phyloP scores from a whole-genome alignment of 2,888 invertebrate species.

The Amorpha juglandis region DNA sequence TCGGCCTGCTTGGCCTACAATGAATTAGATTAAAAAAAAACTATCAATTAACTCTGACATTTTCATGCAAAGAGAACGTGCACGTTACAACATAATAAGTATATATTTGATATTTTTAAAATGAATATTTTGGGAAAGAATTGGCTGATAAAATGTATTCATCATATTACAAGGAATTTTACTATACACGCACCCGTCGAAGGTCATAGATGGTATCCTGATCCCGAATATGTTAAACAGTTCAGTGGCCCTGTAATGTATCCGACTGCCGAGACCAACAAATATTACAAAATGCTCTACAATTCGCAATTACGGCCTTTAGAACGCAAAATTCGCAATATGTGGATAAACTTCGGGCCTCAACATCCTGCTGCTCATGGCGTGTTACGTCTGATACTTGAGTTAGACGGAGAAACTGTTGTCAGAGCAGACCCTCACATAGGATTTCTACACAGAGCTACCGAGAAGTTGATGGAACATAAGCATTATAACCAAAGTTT shows the following conservation, averaged over 20 bases:
- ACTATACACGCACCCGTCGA: slow-evolving; percentile 44
- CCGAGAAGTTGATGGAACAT: slow-evolving; percentile 95
- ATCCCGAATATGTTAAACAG: slow-evolving; percentile 83
- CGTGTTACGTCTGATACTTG: slow-evolving; percentile 90
- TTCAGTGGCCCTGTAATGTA: slow-evolving; percentile 84
- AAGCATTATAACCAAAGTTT: slow-evolving; percentile 93
- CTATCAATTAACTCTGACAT: too few relatives aligned
- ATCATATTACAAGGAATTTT: slow-evolving; percentile 39
- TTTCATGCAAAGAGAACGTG: too few relatives aligned
- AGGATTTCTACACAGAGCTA: slow-evolving; percentile 93
- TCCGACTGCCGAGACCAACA: slow-evolving; percentile 73
- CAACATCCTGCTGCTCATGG: slow-evolving; percentile 97
- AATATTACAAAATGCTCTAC: slow-evolving; percentile 64
- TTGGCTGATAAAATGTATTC: background rate
- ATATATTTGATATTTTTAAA: background rate
- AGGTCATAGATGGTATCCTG: slow-evolving; percentile 86
- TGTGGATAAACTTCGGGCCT: slow-evolving; percentile 93
- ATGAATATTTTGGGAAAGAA: slow-evolving; percentile 10
- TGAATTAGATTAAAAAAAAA: too few relatives aligned
- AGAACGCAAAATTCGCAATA: slow-evolving; percentile 86
- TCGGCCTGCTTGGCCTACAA: too few relatives aligned
- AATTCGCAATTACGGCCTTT: slow-evolving; percentile 64
- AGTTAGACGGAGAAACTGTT: slow-evolving; percentile 93
- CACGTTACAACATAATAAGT: too few relatives aligned
- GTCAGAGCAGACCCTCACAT: slow-evolving; percentile 92